A percentile compares a stretch with the other conserved stretches of the same genome.
These are phyloP conservation scores for Chorisops tibialis DNA, from an alignment of 2,888 invertebrate species.

Conservation along the genomic window DNA sequence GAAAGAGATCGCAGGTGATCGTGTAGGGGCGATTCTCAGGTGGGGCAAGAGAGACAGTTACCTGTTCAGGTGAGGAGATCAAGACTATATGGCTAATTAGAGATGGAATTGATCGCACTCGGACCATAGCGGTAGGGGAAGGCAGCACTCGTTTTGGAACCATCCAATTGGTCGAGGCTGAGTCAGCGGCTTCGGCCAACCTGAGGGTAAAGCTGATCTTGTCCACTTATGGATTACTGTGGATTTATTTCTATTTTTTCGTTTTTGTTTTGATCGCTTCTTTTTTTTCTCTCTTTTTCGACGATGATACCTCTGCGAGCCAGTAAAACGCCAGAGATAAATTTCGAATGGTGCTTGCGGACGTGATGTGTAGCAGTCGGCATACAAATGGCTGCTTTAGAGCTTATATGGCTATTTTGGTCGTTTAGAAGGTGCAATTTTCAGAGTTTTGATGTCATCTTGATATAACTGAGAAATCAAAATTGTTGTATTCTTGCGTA, in stretches of 20 bases:
- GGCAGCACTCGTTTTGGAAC: slow-evolving; percentile 1
- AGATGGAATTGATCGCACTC: slow-evolving; percentile 23
- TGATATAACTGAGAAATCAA: no score
- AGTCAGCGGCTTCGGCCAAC: slow-evolving; percentile 9
- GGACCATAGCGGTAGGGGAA: slow-evolving; percentile 17
- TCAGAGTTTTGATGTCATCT: no score
- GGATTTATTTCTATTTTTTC: no score
- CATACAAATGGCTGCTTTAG: slow-evolving; percentile 13
- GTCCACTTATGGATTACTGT: slow-evolving; percentile 22
- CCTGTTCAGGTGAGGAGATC: slow-evolving; percentile 18
- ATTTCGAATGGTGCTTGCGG: slow-evolving; percentile 7
- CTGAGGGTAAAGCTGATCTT: slow-evolving; percentile 12
- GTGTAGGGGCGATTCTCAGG: neutral
- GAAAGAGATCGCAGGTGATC: slow-evolving; percentile 4
- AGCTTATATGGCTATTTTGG: no score
- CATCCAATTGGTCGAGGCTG: slow-evolving; percentile 20
- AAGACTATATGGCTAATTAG: slow-evolving; percentile 26
- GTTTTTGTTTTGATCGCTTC: slow-evolving; percentile 9
- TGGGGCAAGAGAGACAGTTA: neutral
- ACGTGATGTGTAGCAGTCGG: no score
- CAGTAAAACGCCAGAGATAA: slow-evolving; percentile 18
- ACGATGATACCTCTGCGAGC: slow-evolving; percentile 9
- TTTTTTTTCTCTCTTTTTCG: neutral
- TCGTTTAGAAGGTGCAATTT: no score
- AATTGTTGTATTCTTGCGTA: no score